phyloP scores from a whole-genome alignment of 2,113 vertebrate genomes.

The Pampusana beccarii region DNA sequence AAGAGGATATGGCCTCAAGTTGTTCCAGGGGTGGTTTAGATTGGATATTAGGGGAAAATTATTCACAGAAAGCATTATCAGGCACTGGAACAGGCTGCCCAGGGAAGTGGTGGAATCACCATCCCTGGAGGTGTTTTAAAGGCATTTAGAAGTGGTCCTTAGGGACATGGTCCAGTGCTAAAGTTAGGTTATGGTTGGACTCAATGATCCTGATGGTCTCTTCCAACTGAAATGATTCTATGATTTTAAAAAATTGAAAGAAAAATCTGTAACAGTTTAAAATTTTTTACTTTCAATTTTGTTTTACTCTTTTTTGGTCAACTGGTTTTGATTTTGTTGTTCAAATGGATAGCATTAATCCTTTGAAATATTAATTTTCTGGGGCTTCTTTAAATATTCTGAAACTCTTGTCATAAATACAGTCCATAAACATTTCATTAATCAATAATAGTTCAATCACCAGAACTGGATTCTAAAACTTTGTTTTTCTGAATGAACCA shows the following conservation, averaged over 20 bases:
- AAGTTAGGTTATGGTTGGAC: too few species aligned
- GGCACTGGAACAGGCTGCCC: too few species aligned
- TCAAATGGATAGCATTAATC: neutral
- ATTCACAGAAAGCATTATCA: too few species aligned
- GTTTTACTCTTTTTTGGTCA: neutral
- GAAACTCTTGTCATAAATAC: neutral
- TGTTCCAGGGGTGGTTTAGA: too few species aligned
- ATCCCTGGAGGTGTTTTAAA: too few species aligned
- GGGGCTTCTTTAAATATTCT: neutral
- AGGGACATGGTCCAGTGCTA: too few species aligned
- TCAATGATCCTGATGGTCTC: too few species aligned
- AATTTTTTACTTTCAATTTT: neutral
- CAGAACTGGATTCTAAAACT: neutral
- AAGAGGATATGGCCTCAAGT: too few species aligned
- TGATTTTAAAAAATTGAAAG: neutral
- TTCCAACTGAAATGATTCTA: too few species aligned
- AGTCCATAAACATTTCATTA: neutral
- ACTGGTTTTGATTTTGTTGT: neutral
- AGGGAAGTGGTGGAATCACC: too few species aligned
- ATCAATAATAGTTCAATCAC: neutral
- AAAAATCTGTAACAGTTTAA: neutral
- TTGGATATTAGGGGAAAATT: too few species aligned
- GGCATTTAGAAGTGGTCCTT: too few species aligned
- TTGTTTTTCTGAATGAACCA: neutral
- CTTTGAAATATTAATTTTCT: neutral